phyloP scores from a whole-genome alignment of 2,888 invertebrate genomes.

The Tethea ocularis region DNA sequence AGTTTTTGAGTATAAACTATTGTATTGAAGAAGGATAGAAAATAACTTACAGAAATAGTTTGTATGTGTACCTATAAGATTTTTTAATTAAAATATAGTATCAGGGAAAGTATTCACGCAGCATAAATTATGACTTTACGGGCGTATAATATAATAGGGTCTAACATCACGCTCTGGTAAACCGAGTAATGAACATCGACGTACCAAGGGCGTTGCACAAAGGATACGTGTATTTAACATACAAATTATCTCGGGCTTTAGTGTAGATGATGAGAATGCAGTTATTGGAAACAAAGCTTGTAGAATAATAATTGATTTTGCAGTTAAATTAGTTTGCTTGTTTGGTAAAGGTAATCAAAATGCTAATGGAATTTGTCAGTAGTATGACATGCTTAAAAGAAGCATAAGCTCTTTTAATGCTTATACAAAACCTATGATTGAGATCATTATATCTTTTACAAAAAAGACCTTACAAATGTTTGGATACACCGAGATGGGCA shows the following conservation, averaged over 20 bases:
- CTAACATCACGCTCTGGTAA: constrained; percentile 50
- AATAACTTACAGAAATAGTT: background rate
- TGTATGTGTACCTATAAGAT: background rate
- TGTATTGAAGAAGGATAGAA: background rate
- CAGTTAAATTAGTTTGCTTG: background rate
- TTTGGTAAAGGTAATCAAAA: background rate
- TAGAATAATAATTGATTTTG: background rate
- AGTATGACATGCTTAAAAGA: too few relatives aligned
- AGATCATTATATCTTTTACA: too few relatives aligned
- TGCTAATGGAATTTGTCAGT: background rate
- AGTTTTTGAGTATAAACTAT: too few relatives aligned
- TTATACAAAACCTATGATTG: too few relatives aligned
- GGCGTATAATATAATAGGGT: constrained; percentile 19
- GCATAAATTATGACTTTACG: constrained; percentile 4
- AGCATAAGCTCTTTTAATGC: too few relatives aligned
- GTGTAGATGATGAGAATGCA: background rate
- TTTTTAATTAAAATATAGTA: too few relatives aligned
- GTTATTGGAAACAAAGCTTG: background rate
- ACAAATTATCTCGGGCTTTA: constrained; percentile 28
- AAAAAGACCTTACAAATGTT: too few relatives aligned
- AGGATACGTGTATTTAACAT: constrained; percentile 37
- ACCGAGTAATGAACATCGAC: constrained; percentile 45
- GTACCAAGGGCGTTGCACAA: constrained; percentile 54
- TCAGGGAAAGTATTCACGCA: background rate
- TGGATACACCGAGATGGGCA: background rate